Evolutionary conservation across 2,888 invertebrate species (phyloP), one percentile per base, ranked within the genome.

Genomic region (Mythimna vitellina): DNA sequence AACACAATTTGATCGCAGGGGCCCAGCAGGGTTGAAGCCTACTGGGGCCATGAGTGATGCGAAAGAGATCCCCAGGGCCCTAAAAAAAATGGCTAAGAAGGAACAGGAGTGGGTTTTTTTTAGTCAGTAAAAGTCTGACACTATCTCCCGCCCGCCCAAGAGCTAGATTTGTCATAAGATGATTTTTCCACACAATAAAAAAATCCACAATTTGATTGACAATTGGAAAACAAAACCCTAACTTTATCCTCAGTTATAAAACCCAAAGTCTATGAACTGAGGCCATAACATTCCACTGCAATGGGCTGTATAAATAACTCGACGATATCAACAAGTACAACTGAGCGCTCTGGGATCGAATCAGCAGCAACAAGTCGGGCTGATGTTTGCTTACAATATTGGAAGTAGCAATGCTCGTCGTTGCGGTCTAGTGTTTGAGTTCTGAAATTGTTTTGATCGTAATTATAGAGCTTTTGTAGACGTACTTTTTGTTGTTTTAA

Each of bases 241-340:
- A 62, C 76, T 65, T 80, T 74, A 80, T 56, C 20, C 32, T 53
- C 32, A 8, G 20, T 49, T 17, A 68, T 78, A 80, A 78, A 80
- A 68, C 25, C 61, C 49, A 53, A 53, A 46, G 25, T 65, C 49
- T 61, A 64, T 29, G 51, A 57, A 64, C 51, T 29, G 10, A 54
- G 62, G 35, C 65, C 80, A 75, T 75, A 78, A 78, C 49, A 56
- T 69, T 75, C 49, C 29, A 35, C 42, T 65, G 76, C 80, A 78
- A 65, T 75, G 65, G 68, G 80, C 80, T 57, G 58, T 78, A 80
- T 80, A 78, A 80, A 76, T 66, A 80, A 76, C 69, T 38, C 53
- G 4, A 35, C 49, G 62, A 65, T 69, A 75, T 69, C 78, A 78
- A 78, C 78, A 78, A 78, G 78, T 78, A 70, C 65, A 51, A 46